Base-by-base conservation (phyloP, 2,113 vertebrate genomes). In the Oenanthe melanoleuca region DNA sequence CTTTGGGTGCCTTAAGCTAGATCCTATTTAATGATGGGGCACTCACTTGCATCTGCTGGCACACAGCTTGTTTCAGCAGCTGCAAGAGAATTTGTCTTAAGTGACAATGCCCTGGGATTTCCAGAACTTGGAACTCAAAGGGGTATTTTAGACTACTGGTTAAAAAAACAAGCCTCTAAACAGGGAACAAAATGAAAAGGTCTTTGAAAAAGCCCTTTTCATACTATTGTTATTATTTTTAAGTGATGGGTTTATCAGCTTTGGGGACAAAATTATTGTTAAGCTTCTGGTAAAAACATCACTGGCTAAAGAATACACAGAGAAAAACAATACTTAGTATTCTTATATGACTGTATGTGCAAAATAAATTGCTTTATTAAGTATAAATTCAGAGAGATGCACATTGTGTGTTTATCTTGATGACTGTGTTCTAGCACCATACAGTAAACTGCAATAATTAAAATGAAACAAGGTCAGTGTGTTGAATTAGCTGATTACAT, bases 1-100 rank as follows among this genome's bases (percentile, higher is more conserved):
- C 93, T 97, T 75, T 95, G 95, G 93, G 95, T 96, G 96, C 96
- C 96, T 97, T 97, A 97, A 97, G 70, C 93, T 37, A 42, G 78
- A 73, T 7, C 67, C 52, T 92, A 8, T 89, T 86, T 64, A 92
- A 25, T 21, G 49, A 77, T 92, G 3, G 50, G 94, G 92, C 88
- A 63, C 80, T 95, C 71, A 50, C 80, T 89, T 60, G 75, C 66
- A 95, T 78, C 74, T 92, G 66, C 82, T 89, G 92, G 75, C 83
- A 53, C 20, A 52, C 47, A 56, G 28, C 21, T 13, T 29, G 40
- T 57, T 78, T 59, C 28, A 64, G 18, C 50, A 59, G 42, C 37
- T 95, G 40, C 28, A 84, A 42, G 16, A 86, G 56, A 96, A 57
- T 88, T 88, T 96, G 96, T 94, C 96, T 97, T 96, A 97, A 96